A percentile compares a stretch with the other conserved stretches of the same genome.
These are phyloP conservation scores for Tragelaphus oryx DNA, from an alignment of 2,797 vertebrate genomes.

Conservation along the genomic window DNA sequence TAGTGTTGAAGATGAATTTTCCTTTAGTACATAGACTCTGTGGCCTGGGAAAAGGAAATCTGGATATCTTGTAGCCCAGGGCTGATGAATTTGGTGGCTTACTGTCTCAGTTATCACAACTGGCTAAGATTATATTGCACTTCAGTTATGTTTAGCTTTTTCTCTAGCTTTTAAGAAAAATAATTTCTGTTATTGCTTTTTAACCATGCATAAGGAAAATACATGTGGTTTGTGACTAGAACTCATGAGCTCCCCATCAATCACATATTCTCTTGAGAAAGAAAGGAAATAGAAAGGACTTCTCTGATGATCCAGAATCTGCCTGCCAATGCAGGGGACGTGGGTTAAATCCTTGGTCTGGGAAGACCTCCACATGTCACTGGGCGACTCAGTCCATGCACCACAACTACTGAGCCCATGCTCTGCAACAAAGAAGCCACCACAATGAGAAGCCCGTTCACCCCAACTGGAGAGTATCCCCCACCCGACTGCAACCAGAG, in stretches of 20 bases:
- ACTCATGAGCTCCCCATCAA: background rate
- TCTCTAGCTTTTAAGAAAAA: background rate
- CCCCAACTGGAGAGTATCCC: background rate
- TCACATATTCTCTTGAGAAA: background rate
- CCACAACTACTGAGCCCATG: background rate
- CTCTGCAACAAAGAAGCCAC: background rate
- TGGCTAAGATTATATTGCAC: background rate
- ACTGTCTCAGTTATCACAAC: background rate
- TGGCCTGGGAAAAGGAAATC: background rate
- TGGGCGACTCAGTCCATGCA: background rate
- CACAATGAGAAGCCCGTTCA: background rate
- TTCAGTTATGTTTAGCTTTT: background rate
- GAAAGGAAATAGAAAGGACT: background rate
- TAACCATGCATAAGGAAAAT: background rate
- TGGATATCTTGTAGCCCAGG: background rate
- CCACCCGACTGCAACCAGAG: background rate
- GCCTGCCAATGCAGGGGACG: background rate
- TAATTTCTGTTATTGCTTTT: background rate
- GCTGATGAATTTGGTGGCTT: background rate
- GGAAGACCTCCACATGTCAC: background rate
- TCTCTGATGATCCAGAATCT: background rate
- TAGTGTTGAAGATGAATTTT: background rate
- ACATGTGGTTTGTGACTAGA: background rate
- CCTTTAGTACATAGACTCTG: background rate
- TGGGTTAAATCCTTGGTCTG: background rate